Conservation (phyloP, 2,797 vertebrate genomes). For the Pogoniulus pusillus region DNA sequence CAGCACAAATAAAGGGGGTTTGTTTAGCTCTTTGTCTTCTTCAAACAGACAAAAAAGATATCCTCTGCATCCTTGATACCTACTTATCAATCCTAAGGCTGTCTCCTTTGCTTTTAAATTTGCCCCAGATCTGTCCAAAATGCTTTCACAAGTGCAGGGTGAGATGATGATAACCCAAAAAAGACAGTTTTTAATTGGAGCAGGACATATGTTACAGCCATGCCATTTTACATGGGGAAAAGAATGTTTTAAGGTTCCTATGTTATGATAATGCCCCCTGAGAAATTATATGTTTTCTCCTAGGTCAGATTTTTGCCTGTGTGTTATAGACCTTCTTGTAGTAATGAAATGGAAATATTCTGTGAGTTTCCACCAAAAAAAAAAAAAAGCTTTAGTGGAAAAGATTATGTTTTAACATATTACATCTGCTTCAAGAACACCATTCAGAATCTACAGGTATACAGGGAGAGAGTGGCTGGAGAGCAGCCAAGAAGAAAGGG, state of each 20-base stretch:
- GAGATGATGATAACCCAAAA: conserved; percentile 50
- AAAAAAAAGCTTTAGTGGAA: conserved; percentile 18
- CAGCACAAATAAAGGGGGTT: neutral
- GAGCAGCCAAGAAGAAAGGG: no score
- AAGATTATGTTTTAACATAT: conserved; percentile 10
- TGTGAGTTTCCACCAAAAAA: neutral
- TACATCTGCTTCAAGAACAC: neutral
- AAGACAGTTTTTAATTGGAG: conserved; percentile 62
- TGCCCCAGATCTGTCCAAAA: conserved; percentile 63
- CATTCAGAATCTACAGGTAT: conserved; percentile 27
- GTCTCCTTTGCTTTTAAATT: conserved; percentile 52
- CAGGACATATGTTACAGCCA: conserved; percentile 18
- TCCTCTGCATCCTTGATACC: conserved; percentile 32
- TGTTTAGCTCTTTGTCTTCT: conserved; percentile 22
- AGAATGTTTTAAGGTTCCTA: conserved; percentile 4
- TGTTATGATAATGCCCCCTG: neutral
- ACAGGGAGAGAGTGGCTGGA: no score
- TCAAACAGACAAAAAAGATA: conserved; percentile 19
- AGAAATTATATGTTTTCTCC: conserved; percentile 26
- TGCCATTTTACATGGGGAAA: conserved; percentile 43
- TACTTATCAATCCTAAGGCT: conserved; percentile 37
- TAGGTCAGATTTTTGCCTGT: neutral
- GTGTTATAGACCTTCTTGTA: neutral
- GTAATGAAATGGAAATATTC: conserved; percentile 27
- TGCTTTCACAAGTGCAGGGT: conserved; percentile 42